Percentiles rank a stretch among this genome's conserved stretches.
Conservation (phyloP, 2,888 invertebrate species). For the Druceiella hillmani region DNA sequence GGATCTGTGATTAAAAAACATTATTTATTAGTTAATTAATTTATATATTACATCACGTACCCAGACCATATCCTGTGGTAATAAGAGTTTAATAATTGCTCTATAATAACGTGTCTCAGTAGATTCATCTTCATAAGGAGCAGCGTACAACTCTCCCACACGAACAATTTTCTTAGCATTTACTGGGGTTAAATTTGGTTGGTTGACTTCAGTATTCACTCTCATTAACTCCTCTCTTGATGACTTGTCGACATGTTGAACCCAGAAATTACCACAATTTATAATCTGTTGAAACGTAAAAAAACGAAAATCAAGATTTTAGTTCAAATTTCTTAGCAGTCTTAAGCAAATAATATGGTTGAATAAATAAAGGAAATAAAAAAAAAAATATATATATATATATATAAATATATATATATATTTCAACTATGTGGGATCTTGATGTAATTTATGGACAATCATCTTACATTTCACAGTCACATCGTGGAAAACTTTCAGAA, state of each 20-base stretch:
- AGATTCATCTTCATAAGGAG: conserved; percentile 45
- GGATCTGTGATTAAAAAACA: no score
- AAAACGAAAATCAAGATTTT: conserved; percentile 2
- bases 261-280: conserved; percentile 66
- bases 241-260: conserved; percentile 49
- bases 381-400: no score
- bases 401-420: no score
- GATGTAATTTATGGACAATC: no score
- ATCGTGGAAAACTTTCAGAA: no score
- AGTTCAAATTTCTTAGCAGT: no score
- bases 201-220: conserved; percentile 29
- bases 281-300: conserved; percentile 40
- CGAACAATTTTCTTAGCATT: conserved; percentile 28
- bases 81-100: conserved; percentile 43
- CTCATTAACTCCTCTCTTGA: conserved; percentile 30
- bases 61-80: conserved; percentile 36
- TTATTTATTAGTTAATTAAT: no score
- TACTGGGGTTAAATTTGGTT: conserved; percentile 26
- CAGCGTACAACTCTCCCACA: conserved; percentile 53
- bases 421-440: no score
- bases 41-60: conserved; percentile 28
- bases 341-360: no score
- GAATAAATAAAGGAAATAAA: no score
- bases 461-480: no score
- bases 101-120: conserved; percentile 44